phyloP scores from a whole-genome alignment of 2,113 vertebrate genomes.

The Siniperca chuatsi region DNA sequence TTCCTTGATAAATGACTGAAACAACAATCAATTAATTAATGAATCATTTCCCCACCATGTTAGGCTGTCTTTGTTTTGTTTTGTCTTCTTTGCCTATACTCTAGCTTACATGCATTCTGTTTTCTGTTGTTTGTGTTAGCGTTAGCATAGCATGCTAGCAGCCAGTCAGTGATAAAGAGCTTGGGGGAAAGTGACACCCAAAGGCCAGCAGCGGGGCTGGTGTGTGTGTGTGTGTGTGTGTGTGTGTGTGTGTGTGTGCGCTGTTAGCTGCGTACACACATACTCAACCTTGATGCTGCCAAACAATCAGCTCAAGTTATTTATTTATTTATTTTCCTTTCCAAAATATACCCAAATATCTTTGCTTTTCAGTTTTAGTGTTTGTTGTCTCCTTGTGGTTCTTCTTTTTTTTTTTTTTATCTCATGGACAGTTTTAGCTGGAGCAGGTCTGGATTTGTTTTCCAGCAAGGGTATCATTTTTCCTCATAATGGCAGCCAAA shows the following conservation, averaged over 20 bases:
- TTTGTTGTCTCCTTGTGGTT: background rate
- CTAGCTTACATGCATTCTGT: too few species aligned
- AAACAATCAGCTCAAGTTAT: too few species aligned
- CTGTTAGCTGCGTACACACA: too few species aligned
- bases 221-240: background rate
- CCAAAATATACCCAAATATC: background rate
- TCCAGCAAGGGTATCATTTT: background rate
- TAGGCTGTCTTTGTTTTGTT: too few species aligned
- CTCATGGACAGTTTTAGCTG: background rate
- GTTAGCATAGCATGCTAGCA: background rate
- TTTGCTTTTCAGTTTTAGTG: background rate
- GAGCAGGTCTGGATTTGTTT: background rate
- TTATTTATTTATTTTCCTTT: too few species aligned
- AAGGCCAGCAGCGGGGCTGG: background rate
- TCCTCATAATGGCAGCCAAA: background rate
- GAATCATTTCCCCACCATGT: too few species aligned
- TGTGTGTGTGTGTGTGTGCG: background rate
- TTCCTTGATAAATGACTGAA: too few species aligned
- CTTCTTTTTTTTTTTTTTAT: background rate
- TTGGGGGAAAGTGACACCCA: too few species aligned
- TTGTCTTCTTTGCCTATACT: too few species aligned
- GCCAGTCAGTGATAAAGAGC: background rate
- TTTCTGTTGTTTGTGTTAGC: too few species aligned
- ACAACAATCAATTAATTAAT: too few species aligned
- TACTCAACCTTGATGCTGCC: too few species aligned